Evolutionary conservation across 2,113 vertebrate species (phyloP), one percentile per base, ranked within the genome.

Genomic region (Callospermophilus lateralis): DNA sequence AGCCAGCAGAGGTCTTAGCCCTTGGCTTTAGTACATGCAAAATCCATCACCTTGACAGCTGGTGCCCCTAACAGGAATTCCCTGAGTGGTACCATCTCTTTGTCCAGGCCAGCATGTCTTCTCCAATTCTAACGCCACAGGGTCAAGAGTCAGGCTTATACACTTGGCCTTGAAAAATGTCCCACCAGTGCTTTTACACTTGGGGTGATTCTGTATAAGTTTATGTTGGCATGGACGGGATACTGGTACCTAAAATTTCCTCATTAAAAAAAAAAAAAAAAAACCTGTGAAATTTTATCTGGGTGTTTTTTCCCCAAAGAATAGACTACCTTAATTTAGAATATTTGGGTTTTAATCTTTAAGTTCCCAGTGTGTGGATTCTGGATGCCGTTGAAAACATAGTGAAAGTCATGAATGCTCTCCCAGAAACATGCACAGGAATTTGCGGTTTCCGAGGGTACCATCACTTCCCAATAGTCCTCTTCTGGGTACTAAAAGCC

Each of bases 21-120:
- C 37, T 26, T 28, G 42, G 53, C n/a, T 63, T 34, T 10, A 7
- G 0, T 15, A 19, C 16, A 5, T 34, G 34, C 39, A 79, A 45
- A 58, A 30, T n/a, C 70, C 53, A 68, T 63, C 87, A 61, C 67
- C 73, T 78, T 61, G n/a, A 68, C 76, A 85, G 67, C 95, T 96
- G 83, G 61, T 73, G 26, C 84, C 85, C n/a, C 45, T 30, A 55
- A 55, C n/a, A 63, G 65, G 20, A 65, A 63, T 85, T 79, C 45
- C 61, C 58, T 32, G 89, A 63, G 67, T 11, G 3, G 20, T 0
- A 4, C 13, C 45, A 48, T 37, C 65, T 58, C 72, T 90, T 77
- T 93, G 72, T 84, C 84, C 34, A 0, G 24, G 48, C 76, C 84
- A 87, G 65, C n/a, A 87, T 84, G 65, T 67, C 67, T 78, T 84